Evolutionary conservation across 2,797 vertebrate genomes (phyloP).

Genomic region (Avahi laniger): DNA sequence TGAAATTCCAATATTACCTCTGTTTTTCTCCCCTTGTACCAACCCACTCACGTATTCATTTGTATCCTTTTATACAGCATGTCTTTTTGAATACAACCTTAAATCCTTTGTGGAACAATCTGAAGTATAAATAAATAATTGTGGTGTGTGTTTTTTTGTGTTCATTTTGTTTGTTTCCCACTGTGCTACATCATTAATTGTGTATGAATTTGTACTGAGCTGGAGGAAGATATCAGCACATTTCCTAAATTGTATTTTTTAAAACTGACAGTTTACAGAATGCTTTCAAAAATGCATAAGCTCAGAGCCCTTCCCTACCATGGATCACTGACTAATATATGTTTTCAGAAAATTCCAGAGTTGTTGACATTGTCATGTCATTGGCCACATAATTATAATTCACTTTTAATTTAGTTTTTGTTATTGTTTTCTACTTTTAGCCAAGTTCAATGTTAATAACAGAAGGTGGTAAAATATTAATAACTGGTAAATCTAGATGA

Average conservation of each 20-base stretch:
- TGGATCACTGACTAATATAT: neutral
- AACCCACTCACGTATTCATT: constrained; percentile 1
- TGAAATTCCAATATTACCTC: neutral
- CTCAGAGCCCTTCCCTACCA: neutral
- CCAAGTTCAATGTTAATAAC: constrained; percentile 4
- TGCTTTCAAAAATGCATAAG: neutral
- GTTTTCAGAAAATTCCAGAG: constrained; percentile 23
- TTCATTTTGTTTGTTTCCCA: constrained; percentile 50
- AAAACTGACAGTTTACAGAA: constrained; percentile 41
- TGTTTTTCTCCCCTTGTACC: neutral
- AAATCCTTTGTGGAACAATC: constrained; percentile 16
- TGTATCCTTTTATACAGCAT: neutral
- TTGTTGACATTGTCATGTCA: neutral
- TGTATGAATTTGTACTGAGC: constrained; percentile 34
- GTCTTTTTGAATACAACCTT: constrained; percentile 30
- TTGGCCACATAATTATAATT: neutral
- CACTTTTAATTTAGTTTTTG: neutral
- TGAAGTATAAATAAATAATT: constrained; percentile 58
- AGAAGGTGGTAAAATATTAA: neutral
- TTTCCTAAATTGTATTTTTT: constrained; percentile 22
- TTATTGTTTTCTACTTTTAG: neutral
- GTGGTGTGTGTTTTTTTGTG: neutral
- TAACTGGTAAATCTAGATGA: constrained; percentile 1
- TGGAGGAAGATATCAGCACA: neutral
- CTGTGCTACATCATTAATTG: constrained; percentile 58